Percentiles rank a stretch among this genome's conserved stretches.
These are phyloP conservation scores for Cheilosia grossa DNA, from an alignment of 2,888 invertebrate genomes.

Conservation along the genomic window DNA sequence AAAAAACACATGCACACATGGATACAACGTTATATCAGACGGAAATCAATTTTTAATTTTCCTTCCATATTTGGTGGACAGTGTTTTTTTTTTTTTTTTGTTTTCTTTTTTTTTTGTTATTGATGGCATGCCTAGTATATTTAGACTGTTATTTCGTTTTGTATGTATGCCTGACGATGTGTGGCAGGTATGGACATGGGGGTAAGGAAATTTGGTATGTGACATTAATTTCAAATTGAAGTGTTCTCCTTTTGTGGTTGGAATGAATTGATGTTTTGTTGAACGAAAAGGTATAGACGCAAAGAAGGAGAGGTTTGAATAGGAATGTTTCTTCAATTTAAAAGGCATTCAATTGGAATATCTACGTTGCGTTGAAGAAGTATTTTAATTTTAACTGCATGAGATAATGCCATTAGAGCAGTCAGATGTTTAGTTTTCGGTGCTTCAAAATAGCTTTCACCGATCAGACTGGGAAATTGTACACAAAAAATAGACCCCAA, in stretches of 20 bases:
- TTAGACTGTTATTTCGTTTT: slow-evolving; percentile 30
- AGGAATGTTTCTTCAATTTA: slow-evolving; percentile 32
- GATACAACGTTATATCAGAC: slow-evolving; percentile 25
- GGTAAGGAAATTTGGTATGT: slow-evolving; percentile 57
- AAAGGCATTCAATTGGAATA: slow-evolving; percentile 5
- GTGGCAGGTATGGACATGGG: slow-evolving; percentile 11
- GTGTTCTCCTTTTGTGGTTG: slow-evolving; percentile 46
- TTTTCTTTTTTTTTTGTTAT: slow-evolving; percentile 29
- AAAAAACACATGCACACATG: background rate
- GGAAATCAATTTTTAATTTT: slow-evolving; percentile 55
- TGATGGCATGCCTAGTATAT: background rate
- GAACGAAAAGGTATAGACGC: background rate
- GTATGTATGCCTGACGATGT: slow-evolving; percentile 12
- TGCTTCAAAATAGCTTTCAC: too few relatives aligned
- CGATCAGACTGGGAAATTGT: too few relatives aligned
- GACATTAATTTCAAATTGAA: slow-evolving; percentile 63
- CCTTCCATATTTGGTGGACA: slow-evolving; percentile 45
- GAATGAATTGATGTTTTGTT: slow-evolving; percentile 35
- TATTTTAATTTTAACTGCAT: slow-evolving; percentile 12
- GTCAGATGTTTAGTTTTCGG: background rate
- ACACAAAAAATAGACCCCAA: too few relatives aligned
- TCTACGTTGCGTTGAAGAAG: slow-evolving; percentile 1
- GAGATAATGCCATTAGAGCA: slow-evolving; percentile 19
- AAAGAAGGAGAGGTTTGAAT: slow-evolving; percentile 9
- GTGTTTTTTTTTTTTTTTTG: slow-evolving; percentile 24